Base-by-base conservation (phyloP, 2,888 invertebrate genomes). In the Altica lythri region DNA sequence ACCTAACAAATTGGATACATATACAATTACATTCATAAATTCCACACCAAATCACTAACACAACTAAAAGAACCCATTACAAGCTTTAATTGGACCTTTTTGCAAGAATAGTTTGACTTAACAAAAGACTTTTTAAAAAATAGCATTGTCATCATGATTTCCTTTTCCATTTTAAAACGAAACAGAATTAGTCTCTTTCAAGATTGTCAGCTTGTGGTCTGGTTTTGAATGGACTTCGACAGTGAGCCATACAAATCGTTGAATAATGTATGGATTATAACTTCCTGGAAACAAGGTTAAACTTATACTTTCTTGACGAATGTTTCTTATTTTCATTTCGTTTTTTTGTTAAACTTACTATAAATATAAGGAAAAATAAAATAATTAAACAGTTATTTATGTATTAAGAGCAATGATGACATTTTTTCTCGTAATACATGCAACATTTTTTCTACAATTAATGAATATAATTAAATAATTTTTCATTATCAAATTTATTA, bases 151-250 rank as follows among this genome's bases (percentile, higher is more conserved):
- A 40, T 40, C 40, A 22, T 40, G 40, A 40, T 40, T 40, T 40
- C 40, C 40, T 40, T 40, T 40, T 22, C 40, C 19, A 6, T 40
- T 40, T 40, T 40, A 40, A 40, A 40, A 40, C 17, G 40, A 40
- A 40, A 22, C 40, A 25, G 22, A 40, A 40, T 40, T 40, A 40
- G 40, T 40, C 40, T 40, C 40, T 40, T 40, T 40, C 40, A 40
- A 40, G 40, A 22, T 22, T 40, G 40, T 22, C 40, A 40, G 40
- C 40, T 40, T 40, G 40, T 14, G 40, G 40, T 40, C 40, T 25
- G 12, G 13, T 17, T 40, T 9, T 40, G 40, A 40, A 40, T 40
- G 40, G 40, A 10, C n/a, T 40, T 40, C 40, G 40, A 40, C 40
- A 40, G 12, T 25, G 40, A 40, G 22, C 40, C 25, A 5, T 40